Evolutionary conservation across 2,797 vertebrate species (phyloP), one percentile per base, ranked within the genome.

Genomic region (Scyliorhinus canicula): DNA sequence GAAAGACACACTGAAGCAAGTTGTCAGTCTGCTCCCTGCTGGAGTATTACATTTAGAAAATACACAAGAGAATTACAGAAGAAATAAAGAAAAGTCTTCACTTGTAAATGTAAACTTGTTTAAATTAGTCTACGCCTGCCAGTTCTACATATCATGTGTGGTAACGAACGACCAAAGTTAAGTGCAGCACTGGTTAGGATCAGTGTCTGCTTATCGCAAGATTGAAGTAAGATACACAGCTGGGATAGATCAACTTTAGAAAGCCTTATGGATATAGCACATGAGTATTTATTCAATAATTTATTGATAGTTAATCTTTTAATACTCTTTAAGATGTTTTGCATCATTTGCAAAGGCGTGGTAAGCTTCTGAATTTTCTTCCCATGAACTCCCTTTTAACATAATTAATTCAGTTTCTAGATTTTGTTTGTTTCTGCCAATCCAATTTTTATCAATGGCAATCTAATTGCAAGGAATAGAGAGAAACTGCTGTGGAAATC

Each of bases 281-380:
- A 85, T 55, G 28, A 55, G 28, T 86, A 86, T 55, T 60, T 88
- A 57, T 88, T n/a, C 50, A 88, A 14, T 88, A 57, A 60, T 88
- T 88, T 55, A 88, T 88, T 88, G 55, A 60, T 88, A 88, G 31
- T 60, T 55, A 88, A 57, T 57, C 31, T 40, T 82, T 82, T 82
- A 88, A 88, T 55, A 31, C 28, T 31, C 82, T 31, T 86, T 35
- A 21, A 50, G 50, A 35, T 19, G 52, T 57, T 88, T 88, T 2
- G 55, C 31, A 88, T 88, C 86, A 88, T 57, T 35, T 60, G 4
- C 31, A 55, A 57, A 88, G 14, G n/a, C 12, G 55, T 55, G 52
- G 52, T 35, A 57, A 57, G 31, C 55, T 88, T 88, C 28, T 57
- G 86, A 88, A n/a, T 16, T 31, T 88, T 55, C 31, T 60, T 60